Conservation (phyloP, 1,140 invertebrate genomes). For the Drosophila persimilis region DNA sequence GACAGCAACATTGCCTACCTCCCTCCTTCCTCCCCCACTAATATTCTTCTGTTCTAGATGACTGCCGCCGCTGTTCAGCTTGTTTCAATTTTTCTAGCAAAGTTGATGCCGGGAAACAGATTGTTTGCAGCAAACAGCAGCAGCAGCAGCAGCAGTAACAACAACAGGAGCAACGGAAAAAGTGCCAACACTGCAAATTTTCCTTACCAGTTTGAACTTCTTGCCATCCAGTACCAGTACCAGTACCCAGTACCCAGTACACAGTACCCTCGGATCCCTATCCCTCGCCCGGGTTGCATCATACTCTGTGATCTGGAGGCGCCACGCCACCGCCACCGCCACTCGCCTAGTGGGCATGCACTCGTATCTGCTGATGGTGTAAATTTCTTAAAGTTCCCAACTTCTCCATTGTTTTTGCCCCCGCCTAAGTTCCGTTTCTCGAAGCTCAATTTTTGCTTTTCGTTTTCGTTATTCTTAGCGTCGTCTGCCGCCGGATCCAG, state of each 20-base stretch:
- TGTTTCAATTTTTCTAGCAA: slow-evolving; percentile 71
- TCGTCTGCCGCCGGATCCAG: slow-evolving; percentile 4
- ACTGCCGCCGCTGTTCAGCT: slow-evolving; percentile 56
- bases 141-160: slow-evolving; percentile 10
- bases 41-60: slow-evolving; percentile 55
- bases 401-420: slow-evolving; percentile 63
- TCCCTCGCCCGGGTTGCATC: slow-evolving; percentile 8
- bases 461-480: slow-evolving; percentile 14
- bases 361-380: slow-evolving; percentile 80
- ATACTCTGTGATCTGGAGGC: slow-evolving; percentile 47
- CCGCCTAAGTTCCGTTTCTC: neutral
- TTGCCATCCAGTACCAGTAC: slow-evolving; percentile 17
- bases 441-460: slow-evolving; percentile 50
- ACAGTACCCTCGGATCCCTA: neutral
- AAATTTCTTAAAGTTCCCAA: slow-evolving; percentile 78
- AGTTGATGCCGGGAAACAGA: slow-evolving; percentile 72
- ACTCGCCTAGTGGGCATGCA: slow-evolving; percentile 39
- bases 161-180: slow-evolving; percentile 37
- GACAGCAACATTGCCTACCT: slow-evolving; percentile 2
- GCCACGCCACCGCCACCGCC: neutral
- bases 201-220: slow-evolving; percentile 71
- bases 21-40: slow-evolving; percentile 14
- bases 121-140: slow-evolving; percentile 61
- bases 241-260: neutral
- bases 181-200: slow-evolving; percentile 70